Evolutionary conservation across 2,888 invertebrate genomes (phyloP).

Genomic region (Calephelis perditalis): DNA sequence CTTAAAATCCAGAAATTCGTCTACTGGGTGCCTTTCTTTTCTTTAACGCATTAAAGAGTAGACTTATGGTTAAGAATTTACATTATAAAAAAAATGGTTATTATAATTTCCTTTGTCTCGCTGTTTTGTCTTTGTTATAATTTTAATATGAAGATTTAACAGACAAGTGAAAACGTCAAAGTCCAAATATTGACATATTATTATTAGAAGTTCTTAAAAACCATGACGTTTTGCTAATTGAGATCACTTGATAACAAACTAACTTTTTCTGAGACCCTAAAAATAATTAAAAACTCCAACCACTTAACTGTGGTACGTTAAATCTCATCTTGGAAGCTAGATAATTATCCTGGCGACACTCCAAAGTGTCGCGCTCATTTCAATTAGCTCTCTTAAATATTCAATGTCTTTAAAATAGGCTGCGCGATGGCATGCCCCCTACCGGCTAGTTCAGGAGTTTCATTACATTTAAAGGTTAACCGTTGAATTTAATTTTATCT

Average conservation of each 20-base stretch:
- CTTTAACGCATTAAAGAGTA: no score
- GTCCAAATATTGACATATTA: no score
- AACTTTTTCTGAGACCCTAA: conserved; percentile 37
- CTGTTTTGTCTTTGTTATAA: no score
- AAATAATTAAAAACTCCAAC: conserved; percentile 49
- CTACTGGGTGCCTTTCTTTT: no score
- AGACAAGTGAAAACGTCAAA: no score
- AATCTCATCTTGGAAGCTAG: conserved; percentile 74
- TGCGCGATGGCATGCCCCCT: conserved; percentile 55
- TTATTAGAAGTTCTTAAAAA: no score
- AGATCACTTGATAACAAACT: conserved; percentile 31
- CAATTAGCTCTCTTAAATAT: conserved; percentile 78
- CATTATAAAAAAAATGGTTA: no score
- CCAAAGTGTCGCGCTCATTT: conserved; percentile 77
- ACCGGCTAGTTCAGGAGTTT: conserved; percentile 67
- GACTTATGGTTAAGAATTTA: no score
- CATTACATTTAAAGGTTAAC: conserved; percentile 68
- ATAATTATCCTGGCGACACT: conserved; percentile 77
- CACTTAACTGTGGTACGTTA: conserved; percentile 70
- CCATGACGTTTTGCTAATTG: conserved; percentile 21
- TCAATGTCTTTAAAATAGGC: conserved; percentile 78
- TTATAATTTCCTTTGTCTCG: no score
- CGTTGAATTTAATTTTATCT: conserved; percentile 64
- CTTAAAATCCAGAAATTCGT: no score
- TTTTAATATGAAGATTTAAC: no score